Base-by-base conservation (phyloP, 2,888 invertebrate genomes). In the Tridacna gigas region DNA sequence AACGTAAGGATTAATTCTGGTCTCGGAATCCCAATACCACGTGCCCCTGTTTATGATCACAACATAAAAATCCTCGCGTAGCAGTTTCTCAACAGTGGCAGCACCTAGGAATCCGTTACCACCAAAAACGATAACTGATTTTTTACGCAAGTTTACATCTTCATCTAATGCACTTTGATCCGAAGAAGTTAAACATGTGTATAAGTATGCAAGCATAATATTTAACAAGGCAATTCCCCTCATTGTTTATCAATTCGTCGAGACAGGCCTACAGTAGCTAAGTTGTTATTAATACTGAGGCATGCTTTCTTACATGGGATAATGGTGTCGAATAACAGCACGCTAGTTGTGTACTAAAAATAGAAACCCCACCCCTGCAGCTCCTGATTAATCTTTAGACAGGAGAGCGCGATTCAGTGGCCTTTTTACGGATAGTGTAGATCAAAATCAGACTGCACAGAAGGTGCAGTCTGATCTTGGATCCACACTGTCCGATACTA, bases 41-140 rank as follows among this genome's bases (percentile, higher is more conserved):
- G 95, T 95, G 12, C 95, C 95, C 26, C 95, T 90, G 88, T 94
- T 95, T 25, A 95, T 92, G 18, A 91, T 66, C 60, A 86, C 88
- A 11, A 95, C 88, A 18, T 93, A 93, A 20, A 95, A 91, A 73
- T 91, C 89, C 83, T 93, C 92, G 67, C 91, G 91, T 37, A 95
- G 83, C 63, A 95, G 90, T 45, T 89, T 86, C 67, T 92, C 91
- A 0, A 94, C 94, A n/a, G 94, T 93, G 79, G 93, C 92, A 4
- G 94, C 92, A 22, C 95, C 95, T 20, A 95, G 93, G 82, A 95
- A 95, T 12, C 95, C 95, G 89, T 95, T 95, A 25, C 95, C 95
- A 48, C 95, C 95, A 83, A 95, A 95, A 9, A 95, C 93, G 20
- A 94, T 82, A 56, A 93, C 89, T n/a, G 83, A 87, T 74, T 80